phyloP scores from a whole-genome alignment of 2,113 vertebrate species.

The Mobula hypostoma region DNA sequence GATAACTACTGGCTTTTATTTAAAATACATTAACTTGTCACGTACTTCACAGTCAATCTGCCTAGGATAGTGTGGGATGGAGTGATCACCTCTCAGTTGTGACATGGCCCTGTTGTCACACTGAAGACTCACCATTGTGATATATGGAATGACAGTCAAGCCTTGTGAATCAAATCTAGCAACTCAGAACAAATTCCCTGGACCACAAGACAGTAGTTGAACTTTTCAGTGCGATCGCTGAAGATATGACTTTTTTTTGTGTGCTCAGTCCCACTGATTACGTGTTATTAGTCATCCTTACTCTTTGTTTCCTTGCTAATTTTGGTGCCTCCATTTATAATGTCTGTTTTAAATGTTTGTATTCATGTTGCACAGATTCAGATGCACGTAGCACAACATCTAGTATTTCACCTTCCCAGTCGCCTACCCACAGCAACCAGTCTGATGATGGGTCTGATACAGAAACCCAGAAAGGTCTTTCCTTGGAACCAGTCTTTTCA shows the following conservation, averaged over 20 bases:
- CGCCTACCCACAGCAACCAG: slow-evolving; percentile 67
- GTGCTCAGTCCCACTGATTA: neutral
- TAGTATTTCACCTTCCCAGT: slow-evolving; percentile 66
- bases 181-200: too few relatives aligned
- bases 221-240: too few relatives aligned
- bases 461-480: slow-evolving; percentile 61
- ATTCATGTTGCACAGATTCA: slow-evolving; percentile 50
- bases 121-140: too few relatives aligned
- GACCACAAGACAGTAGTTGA: too few relatives aligned
- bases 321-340: neutral
- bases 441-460: slow-evolving; percentile 69
- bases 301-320: neutral
- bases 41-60: too few relatives aligned
- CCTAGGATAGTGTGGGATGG: too few relatives aligned
- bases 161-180: too few relatives aligned
- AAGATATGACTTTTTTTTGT: too few relatives aligned
- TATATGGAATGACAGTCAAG: too few relatives aligned
- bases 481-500: slow-evolving; percentile 57
- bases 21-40: neutral
- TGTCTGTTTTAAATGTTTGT: neutral
- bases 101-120: too few relatives aligned
- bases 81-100: too few relatives aligned
- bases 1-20: neutral
- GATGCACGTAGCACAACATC: slow-evolving; percentile 70
- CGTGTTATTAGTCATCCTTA: neutral